phyloP scores from a whole-genome alignment of 2,113 vertebrate species.

The Cercopithecus mona region DNA sequence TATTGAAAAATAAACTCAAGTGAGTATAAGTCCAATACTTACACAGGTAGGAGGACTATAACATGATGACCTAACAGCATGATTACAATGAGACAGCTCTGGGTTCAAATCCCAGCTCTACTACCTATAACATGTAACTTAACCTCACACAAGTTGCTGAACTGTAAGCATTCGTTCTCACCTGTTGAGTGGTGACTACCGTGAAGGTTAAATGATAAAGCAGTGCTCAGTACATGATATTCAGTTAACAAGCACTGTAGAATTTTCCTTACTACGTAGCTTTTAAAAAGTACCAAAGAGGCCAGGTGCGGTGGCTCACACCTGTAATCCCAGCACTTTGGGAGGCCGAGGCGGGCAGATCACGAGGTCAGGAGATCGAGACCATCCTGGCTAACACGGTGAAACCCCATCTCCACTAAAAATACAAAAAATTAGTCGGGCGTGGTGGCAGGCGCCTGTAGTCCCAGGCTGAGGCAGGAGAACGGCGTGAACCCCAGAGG shows the following conservation, averaged over 20 bases:
- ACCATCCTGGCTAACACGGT: too few species aligned
- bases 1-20: conserved; percentile 4
- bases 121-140: neutral
- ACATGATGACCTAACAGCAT: neutral
- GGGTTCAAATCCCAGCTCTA: neutral
- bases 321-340: too few species aligned
- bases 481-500: accelerated
- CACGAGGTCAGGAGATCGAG: too few species aligned
- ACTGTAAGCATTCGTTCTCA: neutral
- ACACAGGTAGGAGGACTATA: neutral
- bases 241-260: neutral
- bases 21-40: neutral
- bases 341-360: too few species aligned
- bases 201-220: conserved; percentile 4
- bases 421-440: too few species aligned
- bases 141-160: neutral
- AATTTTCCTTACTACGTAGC: neutral
- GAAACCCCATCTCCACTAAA: too few species aligned
- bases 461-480: too few species aligned
- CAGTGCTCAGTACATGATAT: neutral
- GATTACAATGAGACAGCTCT: neutral
- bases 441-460: accelerated
- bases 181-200: neutral
- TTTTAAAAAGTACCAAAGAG: conserved; percentile 16
- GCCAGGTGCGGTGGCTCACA: too few species aligned